Percentiles rank a stretch among this genome's conserved stretches.
phyloP scores from a whole-genome alignment of 2,113 vertebrate genomes.

The Ellobius talpinus region DNA sequence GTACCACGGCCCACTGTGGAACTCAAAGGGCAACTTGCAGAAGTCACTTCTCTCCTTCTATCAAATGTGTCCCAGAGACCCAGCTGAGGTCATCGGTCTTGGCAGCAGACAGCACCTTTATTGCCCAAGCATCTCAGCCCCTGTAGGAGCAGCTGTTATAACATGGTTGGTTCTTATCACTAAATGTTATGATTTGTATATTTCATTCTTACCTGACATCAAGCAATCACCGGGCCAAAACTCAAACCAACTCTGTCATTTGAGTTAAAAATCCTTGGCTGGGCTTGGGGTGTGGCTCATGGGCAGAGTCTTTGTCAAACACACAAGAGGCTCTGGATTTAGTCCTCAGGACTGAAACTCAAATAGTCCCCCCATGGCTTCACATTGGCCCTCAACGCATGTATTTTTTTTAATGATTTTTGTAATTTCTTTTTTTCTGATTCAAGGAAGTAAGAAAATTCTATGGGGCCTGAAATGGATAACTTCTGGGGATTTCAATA shows the following conservation, averaged over 20 bases:
- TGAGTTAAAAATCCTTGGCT: neutral
- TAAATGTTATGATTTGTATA: neutral
- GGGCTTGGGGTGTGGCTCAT: neutral
- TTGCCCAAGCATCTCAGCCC: neutral
- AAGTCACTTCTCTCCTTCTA: neutral
- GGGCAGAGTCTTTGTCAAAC: neutral
- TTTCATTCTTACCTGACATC: neutral
- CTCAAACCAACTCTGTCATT: neutral
- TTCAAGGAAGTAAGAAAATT: neutral
- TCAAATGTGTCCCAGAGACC: neutral
- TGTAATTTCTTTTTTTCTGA: neutral
- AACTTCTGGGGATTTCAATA: slow-evolving; percentile 1
- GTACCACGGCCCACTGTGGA: neutral
- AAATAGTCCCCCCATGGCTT: neutral
- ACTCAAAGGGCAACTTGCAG: neutral
- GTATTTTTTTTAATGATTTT: neutral
- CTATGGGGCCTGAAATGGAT: neutral
- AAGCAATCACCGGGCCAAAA: neutral
- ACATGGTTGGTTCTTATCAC: neutral
- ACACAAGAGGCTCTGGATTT: neutral
- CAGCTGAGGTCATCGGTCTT: neutral
- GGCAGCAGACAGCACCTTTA: neutral
- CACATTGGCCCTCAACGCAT: neutral
- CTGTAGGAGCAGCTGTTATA: neutral
- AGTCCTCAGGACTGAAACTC: neutral